These are phyloP conservation scores for Plagodis dolabraria DNA, from an alignment of 2,888 invertebrate species.

Conservation along the genomic window DNA sequence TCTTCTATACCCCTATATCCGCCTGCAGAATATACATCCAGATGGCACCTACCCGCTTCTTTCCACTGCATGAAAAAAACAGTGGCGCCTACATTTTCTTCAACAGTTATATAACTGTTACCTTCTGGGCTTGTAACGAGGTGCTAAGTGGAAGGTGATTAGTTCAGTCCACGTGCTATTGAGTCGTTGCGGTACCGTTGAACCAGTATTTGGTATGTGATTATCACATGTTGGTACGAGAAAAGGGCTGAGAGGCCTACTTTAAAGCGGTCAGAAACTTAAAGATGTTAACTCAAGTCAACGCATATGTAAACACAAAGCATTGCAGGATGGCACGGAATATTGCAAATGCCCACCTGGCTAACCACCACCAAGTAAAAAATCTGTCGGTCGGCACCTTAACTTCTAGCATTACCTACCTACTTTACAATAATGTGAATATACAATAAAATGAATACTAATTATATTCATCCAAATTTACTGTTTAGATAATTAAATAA, in stretches of 20 bases:
- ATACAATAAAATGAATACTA: too few species aligned
- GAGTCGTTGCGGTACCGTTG: constrained; percentile 43
- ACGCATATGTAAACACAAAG: neutral
- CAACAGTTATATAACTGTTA: constrained; percentile 34
- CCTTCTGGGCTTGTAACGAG: constrained; percentile 37
- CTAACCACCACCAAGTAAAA: too few species aligned
- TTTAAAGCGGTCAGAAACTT: neutral
- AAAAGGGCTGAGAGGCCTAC: constrained; percentile 20
- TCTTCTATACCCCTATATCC: too few species aligned
- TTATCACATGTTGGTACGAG: constrained; percentile 20
- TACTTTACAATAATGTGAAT: too few species aligned
- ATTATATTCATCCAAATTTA: too few species aligned
- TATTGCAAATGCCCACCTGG: too few species aligned
- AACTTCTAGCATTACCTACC: too few species aligned
- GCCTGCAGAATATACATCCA: neutral
- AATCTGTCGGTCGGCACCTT: too few species aligned
- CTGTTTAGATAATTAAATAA: too few species aligned
- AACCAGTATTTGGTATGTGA: constrained; percentile 28
- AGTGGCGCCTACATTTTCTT: constrained; percentile 1
- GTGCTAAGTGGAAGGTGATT: constrained; percentile 50
- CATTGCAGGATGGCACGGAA: neutral
- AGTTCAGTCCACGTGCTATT: constrained; percentile 48
- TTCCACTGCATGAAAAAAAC: too few species aligned
- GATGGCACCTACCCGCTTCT: constrained; percentile 2
- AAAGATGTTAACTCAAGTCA: neutral